Percentiles rank a stretch among this genome's conserved stretches.
phyloP scores from a whole-genome alignment of 2,113 vertebrate genomes.

The Phrynosoma blainvillii region DNA sequence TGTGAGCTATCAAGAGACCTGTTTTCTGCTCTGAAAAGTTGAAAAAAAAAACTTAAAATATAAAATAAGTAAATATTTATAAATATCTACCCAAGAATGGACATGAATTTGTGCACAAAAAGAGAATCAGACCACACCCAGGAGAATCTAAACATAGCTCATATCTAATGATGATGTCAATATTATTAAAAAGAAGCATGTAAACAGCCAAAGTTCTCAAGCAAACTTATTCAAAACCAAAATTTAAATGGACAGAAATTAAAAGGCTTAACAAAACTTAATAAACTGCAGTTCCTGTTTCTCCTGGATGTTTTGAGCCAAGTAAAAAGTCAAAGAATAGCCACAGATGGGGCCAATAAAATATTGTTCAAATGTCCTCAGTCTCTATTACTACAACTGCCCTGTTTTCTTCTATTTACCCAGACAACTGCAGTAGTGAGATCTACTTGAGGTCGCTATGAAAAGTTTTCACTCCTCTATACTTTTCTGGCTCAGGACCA shows the following conservation, averaged over 20 bases:
- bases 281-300: too few relatives aligned
- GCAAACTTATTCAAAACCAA: too few relatives aligned
- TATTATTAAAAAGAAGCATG: too few relatives aligned
- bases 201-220: too few relatives aligned
- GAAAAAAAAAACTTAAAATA: neutral
- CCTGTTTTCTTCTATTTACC: neutral
- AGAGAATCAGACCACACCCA: neutral
- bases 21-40: neutral
- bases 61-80: neutral
- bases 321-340: neutral
- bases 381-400: neutral
- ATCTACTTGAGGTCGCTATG: neutral
- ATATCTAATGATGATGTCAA: too few relatives aligned
- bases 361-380: neutral
- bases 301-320: neutral
- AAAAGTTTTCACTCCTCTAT: neutral
- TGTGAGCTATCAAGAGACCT: neutral
- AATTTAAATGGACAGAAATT: too few relatives aligned
- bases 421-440: too few relatives aligned
- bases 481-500: neutral
- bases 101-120: neutral
- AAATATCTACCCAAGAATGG: neutral
- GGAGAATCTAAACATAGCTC: too few relatives aligned
- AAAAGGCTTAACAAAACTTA: too few relatives aligned
- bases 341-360: neutral